Conservation (phyloP, 1,140 invertebrate species). For the Homalodisca vitripennis region DNA sequence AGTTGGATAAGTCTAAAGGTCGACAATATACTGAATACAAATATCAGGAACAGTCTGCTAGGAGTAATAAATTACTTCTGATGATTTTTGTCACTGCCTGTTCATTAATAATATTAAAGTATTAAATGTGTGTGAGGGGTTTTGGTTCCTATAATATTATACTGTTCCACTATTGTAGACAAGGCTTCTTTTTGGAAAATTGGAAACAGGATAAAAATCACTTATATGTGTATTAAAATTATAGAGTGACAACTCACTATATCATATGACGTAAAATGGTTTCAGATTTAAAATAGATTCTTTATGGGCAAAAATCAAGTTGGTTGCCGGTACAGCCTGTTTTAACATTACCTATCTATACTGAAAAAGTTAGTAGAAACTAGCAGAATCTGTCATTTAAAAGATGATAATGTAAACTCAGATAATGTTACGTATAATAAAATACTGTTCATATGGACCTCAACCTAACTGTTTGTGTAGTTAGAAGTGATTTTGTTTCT, state of each 20-base stretch:
- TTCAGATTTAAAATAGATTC: no score
- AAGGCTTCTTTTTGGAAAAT: neutral
- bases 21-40: neutral
- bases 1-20: neutral
- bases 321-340: no score
- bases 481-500: neutral
- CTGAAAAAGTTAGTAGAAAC: no score
- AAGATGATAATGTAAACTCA: no score
- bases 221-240: neutral
- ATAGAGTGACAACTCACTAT: neutral
- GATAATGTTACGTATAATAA: neutral
- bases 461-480: neutral
- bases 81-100: neutral
- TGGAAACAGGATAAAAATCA: neutral
- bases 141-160: neutral
- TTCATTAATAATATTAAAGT: neutral
- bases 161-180: neutral
- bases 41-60: conserved; percentile 9
- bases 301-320: no score
- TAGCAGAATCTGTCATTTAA: no score
- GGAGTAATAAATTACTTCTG: neutral
- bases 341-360: no score
- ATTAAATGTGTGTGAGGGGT: neutral
- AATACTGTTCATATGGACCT: neutral
- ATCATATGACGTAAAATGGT: neutral